phyloP scores from a whole-genome alignment of 2,113 vertebrate species.

The Strigops habroptila region DNA sequence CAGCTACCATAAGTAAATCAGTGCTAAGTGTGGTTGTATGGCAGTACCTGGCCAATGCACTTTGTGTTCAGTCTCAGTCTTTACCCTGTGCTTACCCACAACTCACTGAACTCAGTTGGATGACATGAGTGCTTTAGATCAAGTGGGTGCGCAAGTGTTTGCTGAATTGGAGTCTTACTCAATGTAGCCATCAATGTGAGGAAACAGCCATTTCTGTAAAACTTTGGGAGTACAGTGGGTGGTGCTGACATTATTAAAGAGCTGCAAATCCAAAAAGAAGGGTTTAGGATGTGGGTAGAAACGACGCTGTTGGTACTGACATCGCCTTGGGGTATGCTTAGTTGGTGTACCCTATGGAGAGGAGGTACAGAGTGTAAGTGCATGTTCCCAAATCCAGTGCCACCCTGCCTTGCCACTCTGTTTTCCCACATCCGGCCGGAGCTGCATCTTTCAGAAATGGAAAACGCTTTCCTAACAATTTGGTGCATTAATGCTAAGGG shows the following conservation, averaged over 20 bases:
- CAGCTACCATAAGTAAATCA: background rate
- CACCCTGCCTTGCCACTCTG: background rate
- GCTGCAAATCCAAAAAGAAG: background rate
- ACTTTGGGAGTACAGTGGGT: background rate
- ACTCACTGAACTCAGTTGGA: background rate
- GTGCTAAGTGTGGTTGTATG: background rate
- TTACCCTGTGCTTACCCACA: background rate
- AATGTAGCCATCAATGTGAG: background rate
- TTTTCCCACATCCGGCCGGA: background rate
- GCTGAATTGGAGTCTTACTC: background rate
- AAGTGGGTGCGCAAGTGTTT: background rate
- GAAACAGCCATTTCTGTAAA: background rate
- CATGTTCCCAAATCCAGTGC: background rate
- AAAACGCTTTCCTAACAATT: background rate
- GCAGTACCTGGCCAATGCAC: background rate
- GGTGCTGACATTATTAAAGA: background rate
- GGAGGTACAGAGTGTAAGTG: background rate
- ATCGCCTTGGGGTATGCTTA: too few relatives aligned
- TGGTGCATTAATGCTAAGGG: background rate
- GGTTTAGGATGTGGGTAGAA: background rate
- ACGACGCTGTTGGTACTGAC: background rate
- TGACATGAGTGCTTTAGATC: background rate
- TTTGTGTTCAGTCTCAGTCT: background rate
- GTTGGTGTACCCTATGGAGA: background rate
- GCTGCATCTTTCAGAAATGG: background rate